phyloP scores from a whole-genome alignment of 1,140 invertebrate genomes.

The Drosophila melanogaster region Release_6_plus_ISO1_MT NT_033779.5:13047501-13048000 shows the following conservation, averaged over 20 bases:
- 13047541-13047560: conserved; percentile 20
- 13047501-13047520: background rate
- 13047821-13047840: conserved; percentile 77
- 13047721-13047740: conserved; percentile 63
- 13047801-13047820: conserved; percentile 80
- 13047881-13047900: background rate
- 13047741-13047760: conserved; percentile 31
- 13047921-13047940: conserved; percentile 27
- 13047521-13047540: background rate
- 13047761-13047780: conserved; percentile 10
- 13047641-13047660: conserved; percentile 22
- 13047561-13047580: conserved; percentile 30
- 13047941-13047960: conserved; percentile 55
- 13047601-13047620: conserved; percentile 3
- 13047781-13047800: conserved; percentile 49
- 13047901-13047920: background rate
- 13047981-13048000: conserved; percentile 7
- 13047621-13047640: conserved; percentile 19
- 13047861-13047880: conserved; percentile 57
- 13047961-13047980: conserved; percentile 56
- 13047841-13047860: conserved; percentile 44
- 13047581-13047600: conserved; percentile 11
- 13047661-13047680: conserved; percentile 32
- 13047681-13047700: conserved; percentile 31
- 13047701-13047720: conserved; percentile 82